Percentiles rank a stretch among this genome's conserved stretches.
phyloP scores from a whole-genome alignment of 35 echinoderm and acorn worm species.

The Acanthaster planci region DNA sequence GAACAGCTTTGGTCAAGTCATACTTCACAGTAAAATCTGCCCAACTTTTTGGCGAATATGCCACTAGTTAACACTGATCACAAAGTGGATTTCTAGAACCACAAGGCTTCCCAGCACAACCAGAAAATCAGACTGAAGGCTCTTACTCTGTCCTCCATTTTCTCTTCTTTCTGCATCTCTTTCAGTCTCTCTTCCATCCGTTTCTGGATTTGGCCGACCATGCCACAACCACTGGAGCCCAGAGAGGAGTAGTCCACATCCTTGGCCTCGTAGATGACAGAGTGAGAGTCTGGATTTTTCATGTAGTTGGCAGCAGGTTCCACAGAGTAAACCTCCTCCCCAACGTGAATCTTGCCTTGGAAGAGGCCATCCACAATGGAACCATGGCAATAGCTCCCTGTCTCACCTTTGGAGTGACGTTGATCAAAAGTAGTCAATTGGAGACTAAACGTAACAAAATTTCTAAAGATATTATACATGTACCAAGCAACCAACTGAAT shows the following conservation, averaged over 20 bases:
- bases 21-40: too few species aligned
- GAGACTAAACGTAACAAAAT: too few species aligned
- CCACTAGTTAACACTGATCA: too few species aligned
- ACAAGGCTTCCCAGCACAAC: too few species aligned
- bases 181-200: conserved; percentile 70
- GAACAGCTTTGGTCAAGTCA: too few species aligned
- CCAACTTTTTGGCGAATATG: too few species aligned
- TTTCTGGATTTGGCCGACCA: conserved; percentile 62
- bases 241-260: conserved; percentile 50
- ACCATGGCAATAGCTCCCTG: conserved; percentile 74
- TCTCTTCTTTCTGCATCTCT: conserved; percentile 7
- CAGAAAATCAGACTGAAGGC: too few species aligned
- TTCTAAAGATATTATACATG: too few species aligned
- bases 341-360: conserved; percentile 63
- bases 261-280: conserved; percentile 83
- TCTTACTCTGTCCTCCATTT: background rate
- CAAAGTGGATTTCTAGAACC: background rate
- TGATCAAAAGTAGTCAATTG: too few species aligned
- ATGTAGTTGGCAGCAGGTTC: conserved; percentile 67
- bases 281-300: conserved; percentile 70
- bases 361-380: conserved; percentile 74
- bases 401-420: conserved; percentile 34
- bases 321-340: conserved; percentile 52
- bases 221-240: conserved; percentile 50
- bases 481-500: too few species aligned